Base-by-base conservation (phyloP, 2,113 vertebrate species). In the Ictalurus punctatus region DNA sequence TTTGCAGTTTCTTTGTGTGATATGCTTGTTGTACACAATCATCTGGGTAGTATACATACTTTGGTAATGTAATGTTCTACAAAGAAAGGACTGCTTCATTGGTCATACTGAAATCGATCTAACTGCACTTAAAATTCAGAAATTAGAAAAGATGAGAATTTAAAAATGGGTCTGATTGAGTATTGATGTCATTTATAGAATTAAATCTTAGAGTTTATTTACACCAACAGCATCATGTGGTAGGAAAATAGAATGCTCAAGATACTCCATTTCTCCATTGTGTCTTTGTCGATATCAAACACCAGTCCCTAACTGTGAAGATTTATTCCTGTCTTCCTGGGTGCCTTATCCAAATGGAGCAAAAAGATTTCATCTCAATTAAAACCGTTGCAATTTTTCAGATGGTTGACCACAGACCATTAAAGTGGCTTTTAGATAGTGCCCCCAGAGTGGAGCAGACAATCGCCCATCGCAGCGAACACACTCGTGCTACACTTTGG, bases 361-460 rank as follows among this genome's bases (percentile, higher is more conserved):
- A 89, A 86, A 88, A 90, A 59, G 14, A 87, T 89, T 91, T 91
- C 54, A 80, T 88, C 89, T 84, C 63, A 91, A 90, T 74, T 74
- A 34, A 92, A 90, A 74, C 81, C 82, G 88, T 74, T 91, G 90
- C 86, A 40, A 85, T 87, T 25, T 90, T 89, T 90, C 88, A 81
- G 87, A 83, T 92, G 90, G 93, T 87, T 92, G 82, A 83, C 79
- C 91, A 90, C 87, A 79, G 86, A 69, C 63, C 80, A 85, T 52
- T 90, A 92, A 88, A 91, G 88, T 89, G 87, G 87, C 92, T 92
- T 95, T 93, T 91, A 90, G 52, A 83, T 87, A 30, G 86, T 69
- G 63, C 86, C 91, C 71, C 80, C 89, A 85, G 54, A 16, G 88
- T 83, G 80, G 89, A 54, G 86, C 89, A 90, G 82, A 79, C 40